A percentile compares a stretch with the other conserved stretches of the same genome.
Evolutionary conservation across 2,797 vertebrate species (phyloP).

Genomic region (Galaxias olidus): DNA sequence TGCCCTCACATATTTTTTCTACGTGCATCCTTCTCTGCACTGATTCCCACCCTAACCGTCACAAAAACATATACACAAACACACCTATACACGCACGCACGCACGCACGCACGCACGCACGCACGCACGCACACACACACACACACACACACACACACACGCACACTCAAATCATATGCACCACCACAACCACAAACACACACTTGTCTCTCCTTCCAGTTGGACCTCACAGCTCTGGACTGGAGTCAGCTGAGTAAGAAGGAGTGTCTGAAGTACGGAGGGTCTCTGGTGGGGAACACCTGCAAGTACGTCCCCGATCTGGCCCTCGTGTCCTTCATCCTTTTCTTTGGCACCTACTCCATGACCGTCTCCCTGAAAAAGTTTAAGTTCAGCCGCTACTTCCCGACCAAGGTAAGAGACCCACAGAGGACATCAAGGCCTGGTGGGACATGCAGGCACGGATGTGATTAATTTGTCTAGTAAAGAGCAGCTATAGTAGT

Average conservation of each 20-base stretch:
- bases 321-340: constrained; percentile 98
- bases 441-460: neutral
- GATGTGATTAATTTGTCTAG: neutral
- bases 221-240: constrained; percentile 95
- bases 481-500: too few relatives aligned
- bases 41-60: constrained; percentile 40
- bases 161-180: too few relatives aligned
- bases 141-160: too few relatives aligned
- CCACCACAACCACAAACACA: too few relatives aligned
- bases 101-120: too few relatives aligned
- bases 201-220: constrained; percentile 70
- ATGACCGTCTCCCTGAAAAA: constrained; percentile 95
- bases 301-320: constrained; percentile 91
- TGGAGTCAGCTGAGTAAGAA: constrained; percentile 97
- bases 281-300: constrained; percentile 87
- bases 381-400: constrained; percentile 97
- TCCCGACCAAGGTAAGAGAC: constrained; percentile 90
- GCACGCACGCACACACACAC: too few relatives aligned
- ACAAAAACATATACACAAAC: constrained; percentile 32
- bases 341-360: constrained; percentile 97
- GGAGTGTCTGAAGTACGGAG: constrained; percentile 92
- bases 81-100: too few relatives aligned
- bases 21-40: constrained; percentile 5
- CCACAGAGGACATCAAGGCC: neutral
- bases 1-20: constrained; percentile 11